Conservation (phyloP, 2,888 invertebrate species). For the Microplitis deprimator region DNA sequence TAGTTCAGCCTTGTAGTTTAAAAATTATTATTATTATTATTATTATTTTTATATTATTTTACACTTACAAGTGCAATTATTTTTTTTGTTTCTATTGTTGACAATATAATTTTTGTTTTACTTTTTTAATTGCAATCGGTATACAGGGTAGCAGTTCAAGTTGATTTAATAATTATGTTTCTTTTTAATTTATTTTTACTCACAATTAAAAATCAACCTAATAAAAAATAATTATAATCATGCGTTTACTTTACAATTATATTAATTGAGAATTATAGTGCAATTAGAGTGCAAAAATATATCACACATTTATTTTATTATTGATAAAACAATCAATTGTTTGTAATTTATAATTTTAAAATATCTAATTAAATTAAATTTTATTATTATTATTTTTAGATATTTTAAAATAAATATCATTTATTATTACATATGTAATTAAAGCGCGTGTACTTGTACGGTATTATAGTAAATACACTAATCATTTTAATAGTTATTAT, state of each 20-base stretch:
- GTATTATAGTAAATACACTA: background rate
- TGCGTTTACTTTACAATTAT: background rate
- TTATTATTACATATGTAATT: background rate
- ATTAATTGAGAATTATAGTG: background rate
- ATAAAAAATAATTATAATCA: background rate
- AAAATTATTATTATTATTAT: background rate
- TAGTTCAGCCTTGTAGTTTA: background rate
- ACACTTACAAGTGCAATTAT: background rate
- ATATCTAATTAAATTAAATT: background rate
- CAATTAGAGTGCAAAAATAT: background rate
- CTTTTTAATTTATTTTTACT: slow-evolving; percentile 31
- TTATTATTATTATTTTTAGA: background rate
- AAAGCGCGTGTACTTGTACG: background rate
- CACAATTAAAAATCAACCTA: background rate
- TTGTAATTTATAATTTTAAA: background rate
- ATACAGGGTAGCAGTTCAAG: background rate
- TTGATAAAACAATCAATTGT: background rate
- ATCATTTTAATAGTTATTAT: background rate
- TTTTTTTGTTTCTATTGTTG: background rate
- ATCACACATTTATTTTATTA: background rate
- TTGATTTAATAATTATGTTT: slow-evolving; percentile 41
- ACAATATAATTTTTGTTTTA: background rate
- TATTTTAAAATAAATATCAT: background rate
- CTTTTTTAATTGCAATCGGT: background rate
- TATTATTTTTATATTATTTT: background rate